Conservation (phyloP, 2,113 vertebrate species). For the Chaetops frenatus region DNA sequence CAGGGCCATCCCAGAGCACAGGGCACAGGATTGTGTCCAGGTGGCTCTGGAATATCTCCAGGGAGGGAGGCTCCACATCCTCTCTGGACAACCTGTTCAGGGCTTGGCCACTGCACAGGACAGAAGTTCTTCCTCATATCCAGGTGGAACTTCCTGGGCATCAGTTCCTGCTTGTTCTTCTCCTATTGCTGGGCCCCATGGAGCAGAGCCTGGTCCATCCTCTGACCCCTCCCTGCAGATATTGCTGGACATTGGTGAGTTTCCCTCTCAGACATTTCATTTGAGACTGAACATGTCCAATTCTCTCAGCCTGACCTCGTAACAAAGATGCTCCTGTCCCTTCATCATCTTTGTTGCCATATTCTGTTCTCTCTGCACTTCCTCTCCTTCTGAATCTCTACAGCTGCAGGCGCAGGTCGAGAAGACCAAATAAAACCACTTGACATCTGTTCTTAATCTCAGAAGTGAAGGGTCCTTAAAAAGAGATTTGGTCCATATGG, state of each 20-base stretch:
- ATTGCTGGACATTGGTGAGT: fast-evolving
- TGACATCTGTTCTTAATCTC: neutral
- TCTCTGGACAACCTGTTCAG: neutral
- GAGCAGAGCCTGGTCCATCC: neutral
- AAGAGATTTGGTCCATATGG: neutral
- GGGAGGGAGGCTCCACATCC: neutral
- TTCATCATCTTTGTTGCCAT: neutral
- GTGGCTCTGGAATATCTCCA: fast-evolving
- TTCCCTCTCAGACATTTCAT: neutral
- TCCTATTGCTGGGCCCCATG: fast-evolving
- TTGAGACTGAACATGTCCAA: neutral
- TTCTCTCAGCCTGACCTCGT: neutral
- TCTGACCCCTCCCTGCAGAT: neutral
- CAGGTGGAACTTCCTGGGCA: neutral
- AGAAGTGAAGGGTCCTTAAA: neutral
- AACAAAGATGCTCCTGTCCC: neutral
- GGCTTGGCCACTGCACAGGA: neutral
- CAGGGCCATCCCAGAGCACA: neutral
- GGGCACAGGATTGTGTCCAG: neutral
- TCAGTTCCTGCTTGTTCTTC: neutral
- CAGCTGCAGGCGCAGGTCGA: neutral
- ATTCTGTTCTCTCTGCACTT: neutral
- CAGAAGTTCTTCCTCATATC: neutral
- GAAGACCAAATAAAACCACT: neutral
- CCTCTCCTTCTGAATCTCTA: neutral